A percentile compares a stretch with the other conserved stretches of the same genome.
Evolutionary conservation across 2,113 vertebrate species (phyloP).

Genomic region (Perca fluviatilis): DNA sequence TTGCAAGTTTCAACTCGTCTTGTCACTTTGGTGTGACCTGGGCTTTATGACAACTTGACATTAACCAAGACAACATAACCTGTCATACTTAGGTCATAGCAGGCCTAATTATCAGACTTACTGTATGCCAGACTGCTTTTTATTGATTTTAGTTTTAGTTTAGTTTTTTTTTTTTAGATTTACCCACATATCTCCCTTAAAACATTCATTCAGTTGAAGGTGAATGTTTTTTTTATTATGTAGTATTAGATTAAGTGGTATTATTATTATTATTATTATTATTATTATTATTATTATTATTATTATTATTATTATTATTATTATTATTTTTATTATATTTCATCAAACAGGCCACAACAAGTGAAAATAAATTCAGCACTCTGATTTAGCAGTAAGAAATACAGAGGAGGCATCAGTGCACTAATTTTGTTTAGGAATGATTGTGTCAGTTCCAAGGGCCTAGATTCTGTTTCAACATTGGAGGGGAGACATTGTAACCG

Average conservation of each 20-base stretch:
- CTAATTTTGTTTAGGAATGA: neutral
- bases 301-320: neutral
- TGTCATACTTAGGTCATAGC: too few species aligned
- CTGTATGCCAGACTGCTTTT: neutral
- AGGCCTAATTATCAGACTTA: too few species aligned
- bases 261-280: neutral
- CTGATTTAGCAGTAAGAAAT: too few species aligned
- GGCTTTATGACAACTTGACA: too few species aligned
- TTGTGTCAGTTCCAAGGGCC: neutral
- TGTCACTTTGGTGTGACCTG: too few species aligned
- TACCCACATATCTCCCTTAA: neutral
- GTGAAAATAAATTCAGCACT: neutral
- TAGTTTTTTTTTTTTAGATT: neutral
- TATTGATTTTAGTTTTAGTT: neutral
- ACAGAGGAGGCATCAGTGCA: neutral
- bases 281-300: neutral
- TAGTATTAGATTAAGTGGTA: neutral
- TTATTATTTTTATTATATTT: neutral
- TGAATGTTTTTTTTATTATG: neutral
- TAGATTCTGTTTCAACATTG: too few species aligned
- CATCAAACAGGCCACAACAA: neutral
- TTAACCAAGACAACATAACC: too few species aligned
- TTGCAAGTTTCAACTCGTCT: too few species aligned
- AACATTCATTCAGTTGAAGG: neutral
- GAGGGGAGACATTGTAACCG: too few species aligned